Evolutionary conservation across 2,113 vertebrate genomes (phyloP).

Genomic region (Solenodon paradoxus): DNA sequence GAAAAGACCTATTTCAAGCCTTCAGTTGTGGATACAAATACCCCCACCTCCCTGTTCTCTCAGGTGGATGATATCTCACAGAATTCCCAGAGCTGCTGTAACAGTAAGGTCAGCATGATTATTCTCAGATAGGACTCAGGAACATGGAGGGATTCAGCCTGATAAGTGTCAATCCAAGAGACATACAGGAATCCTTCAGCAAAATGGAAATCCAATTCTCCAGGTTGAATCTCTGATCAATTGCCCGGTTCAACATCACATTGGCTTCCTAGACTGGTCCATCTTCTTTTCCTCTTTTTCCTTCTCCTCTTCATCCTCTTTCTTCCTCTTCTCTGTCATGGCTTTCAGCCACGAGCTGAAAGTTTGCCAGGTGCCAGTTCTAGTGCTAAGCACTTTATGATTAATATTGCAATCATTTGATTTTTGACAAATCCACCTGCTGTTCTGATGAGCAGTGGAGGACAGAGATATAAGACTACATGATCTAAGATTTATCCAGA

Average conservation of each 20-base stretch:
- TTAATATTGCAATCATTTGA: not conserved
- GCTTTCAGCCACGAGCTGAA: not conserved
- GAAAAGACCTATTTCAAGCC: not conserved
- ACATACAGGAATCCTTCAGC: rapidly evolving
- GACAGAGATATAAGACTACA: not conserved
- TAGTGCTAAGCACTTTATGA: not conserved
- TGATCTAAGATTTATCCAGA: too few relatives aligned
- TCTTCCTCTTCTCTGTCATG: rapidly evolving
- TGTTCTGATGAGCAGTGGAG: not conserved
- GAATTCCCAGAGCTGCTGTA: not conserved
- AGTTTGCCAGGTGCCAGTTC: too few relatives aligned
- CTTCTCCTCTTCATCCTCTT: rapidly evolving
- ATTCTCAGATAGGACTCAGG: not conserved
- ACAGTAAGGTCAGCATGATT: not conserved
- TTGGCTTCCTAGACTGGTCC: not conserved
- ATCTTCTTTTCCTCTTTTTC: not conserved
- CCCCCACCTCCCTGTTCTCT: not conserved
- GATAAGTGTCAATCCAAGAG: not conserved
- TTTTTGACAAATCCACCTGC: too few relatives aligned
- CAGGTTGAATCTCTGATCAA: not conserved
- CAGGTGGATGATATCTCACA: rapidly evolving
- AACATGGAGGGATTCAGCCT: rapidly evolving
- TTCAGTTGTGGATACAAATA: not conserved
- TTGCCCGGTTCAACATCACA: not conserved
- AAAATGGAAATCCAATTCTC: not conserved